Conservation (phyloP, 1,140 invertebrate genomes). For the Calliopsis andreniformis region DNA sequence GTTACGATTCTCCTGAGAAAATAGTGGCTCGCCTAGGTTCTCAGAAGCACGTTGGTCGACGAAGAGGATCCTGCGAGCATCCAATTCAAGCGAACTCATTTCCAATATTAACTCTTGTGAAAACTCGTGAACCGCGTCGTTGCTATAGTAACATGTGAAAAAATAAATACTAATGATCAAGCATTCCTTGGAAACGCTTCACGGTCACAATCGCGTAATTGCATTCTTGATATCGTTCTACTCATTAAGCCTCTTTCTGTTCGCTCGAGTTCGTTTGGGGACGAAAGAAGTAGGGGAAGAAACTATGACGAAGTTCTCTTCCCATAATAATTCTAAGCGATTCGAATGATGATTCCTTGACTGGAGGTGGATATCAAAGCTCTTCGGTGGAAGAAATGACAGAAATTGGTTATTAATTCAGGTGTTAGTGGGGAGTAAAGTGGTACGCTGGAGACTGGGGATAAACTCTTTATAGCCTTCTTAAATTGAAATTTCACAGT, state of each 20-base stretch:
- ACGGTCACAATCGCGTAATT: neutral
- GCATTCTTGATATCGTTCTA: conserved; percentile 10
- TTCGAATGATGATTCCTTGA: neutral
- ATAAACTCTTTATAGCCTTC: no score
- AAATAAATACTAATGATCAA: neutral
- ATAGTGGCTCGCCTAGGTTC: conserved; percentile 4
- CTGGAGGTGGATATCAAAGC: no score
- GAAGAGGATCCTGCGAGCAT: neutral
- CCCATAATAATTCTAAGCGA: neutral
- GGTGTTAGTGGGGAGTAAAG: no score
- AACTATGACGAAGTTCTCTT: no score
- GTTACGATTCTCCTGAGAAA: neutral
- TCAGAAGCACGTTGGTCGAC: neutral
- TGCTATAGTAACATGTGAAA: neutral
- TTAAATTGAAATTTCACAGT: no score
- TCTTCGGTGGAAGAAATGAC: no score
- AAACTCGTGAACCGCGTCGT: neutral
- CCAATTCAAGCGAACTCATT: conserved; percentile 3
- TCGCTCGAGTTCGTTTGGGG: neutral
- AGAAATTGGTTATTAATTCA: no score
- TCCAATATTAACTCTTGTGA: neutral
- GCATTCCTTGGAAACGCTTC: conserved; percentile 14
- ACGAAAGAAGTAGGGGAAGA: neutral
- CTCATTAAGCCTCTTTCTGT: neutral
- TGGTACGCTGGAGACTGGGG: no score